Evolutionary conservation across 2,797 vertebrate species (phyloP).

Genomic region (Sylvilagus floridanus): DNA sequence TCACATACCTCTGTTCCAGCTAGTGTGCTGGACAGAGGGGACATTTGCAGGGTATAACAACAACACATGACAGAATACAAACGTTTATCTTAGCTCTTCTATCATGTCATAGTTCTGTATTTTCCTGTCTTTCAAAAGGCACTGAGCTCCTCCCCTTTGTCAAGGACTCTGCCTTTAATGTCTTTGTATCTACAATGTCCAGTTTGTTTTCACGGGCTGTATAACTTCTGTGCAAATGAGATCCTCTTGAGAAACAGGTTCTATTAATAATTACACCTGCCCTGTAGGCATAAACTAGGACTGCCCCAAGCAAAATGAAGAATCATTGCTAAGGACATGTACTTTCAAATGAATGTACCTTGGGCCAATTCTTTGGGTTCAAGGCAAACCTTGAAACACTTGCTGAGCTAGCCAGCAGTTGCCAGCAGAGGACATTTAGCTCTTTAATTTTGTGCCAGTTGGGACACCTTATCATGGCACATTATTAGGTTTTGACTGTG

Average conservation of each 20-base stretch:
- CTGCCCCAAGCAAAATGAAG: not conserved
- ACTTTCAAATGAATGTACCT: not conserved
- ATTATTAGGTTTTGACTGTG: not conserved
- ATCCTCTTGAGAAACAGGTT: not conserved
- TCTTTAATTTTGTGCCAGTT: not conserved
- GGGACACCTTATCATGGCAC: not conserved
- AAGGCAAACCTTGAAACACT: not conserved
- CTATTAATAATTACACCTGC: not conserved
- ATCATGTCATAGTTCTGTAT: not conserved
- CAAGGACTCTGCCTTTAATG: not conserved
- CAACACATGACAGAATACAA: fast-evolving
- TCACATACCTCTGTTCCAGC: not conserved
- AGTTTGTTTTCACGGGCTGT: not conserved
- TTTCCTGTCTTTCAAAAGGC: not conserved
- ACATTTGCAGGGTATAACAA: not conserved
- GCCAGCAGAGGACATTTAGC: not conserved
- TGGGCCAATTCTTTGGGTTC: not conserved
- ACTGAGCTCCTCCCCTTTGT: not conserved
- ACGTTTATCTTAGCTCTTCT: not conserved
- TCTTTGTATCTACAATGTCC: not conserved
- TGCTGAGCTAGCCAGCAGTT: not conserved
- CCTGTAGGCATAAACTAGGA: not conserved
- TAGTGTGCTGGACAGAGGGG: not conserved
- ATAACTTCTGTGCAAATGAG: not conserved
- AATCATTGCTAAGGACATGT: not conserved